These are phyloP conservation scores for Seriola aureovittata DNA, from an alignment of 2,113 vertebrate species.

Conservation along the genomic window DNA sequence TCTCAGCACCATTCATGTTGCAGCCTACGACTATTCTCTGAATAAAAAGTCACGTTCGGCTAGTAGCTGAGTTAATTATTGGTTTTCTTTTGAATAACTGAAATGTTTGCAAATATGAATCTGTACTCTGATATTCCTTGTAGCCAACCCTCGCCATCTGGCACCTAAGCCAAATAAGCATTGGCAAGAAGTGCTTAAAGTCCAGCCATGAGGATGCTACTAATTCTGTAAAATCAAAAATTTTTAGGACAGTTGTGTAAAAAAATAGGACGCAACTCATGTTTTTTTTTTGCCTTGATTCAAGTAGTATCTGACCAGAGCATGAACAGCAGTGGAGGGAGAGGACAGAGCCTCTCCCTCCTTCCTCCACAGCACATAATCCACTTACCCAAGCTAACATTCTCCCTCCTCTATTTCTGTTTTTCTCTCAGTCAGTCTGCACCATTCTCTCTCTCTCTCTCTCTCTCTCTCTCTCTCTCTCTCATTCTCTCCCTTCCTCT, in stretches of 20 bases:
- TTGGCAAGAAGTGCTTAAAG: not conserved
- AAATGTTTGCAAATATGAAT: not conserved
- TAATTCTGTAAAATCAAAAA: not conserved
- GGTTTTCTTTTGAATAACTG: no score
- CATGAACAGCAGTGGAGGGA: conserved; percentile 6
- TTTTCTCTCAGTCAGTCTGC: conserved; percentile 42
- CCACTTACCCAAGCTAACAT: conserved; percentile 60
- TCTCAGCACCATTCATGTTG: no score
- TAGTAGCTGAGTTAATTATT: no score
- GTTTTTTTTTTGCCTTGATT: conserved; percentile 45
- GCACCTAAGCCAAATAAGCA: conserved; percentile 14
- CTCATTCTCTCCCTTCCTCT: conserved; percentile 18
- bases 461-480: conserved; percentile 14
- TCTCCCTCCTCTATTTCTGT: conserved; percentile 54
- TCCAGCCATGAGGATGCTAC: conserved; percentile 17
- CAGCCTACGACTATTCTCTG: no score
- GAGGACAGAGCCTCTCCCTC: conserved; percentile 46
- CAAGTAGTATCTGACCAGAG: conserved; percentile 45
- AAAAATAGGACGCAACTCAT: not conserved
- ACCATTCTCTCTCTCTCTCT: conserved; percentile 7
- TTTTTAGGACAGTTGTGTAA: conserved; percentile 36
- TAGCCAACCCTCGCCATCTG: conserved; percentile 37
- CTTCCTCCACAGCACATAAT: conserved; percentile 62
- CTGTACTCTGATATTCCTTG: not conserved
- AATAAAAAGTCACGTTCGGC: no score